phyloP scores from a whole-genome alignment of 2,888 invertebrate genomes.

The Philaethria dido region DNA sequence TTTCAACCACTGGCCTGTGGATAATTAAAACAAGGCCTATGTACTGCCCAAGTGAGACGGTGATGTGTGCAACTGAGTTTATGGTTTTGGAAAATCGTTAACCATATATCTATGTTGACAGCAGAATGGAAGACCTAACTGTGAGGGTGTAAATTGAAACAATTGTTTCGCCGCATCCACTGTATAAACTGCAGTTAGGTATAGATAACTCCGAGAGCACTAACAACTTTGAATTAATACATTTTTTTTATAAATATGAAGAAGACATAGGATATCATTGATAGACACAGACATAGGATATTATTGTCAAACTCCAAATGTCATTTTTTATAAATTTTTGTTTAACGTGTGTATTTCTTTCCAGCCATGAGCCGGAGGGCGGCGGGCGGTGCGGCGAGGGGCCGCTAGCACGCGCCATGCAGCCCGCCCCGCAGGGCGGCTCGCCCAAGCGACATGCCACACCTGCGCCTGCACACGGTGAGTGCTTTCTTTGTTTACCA shows the following conservation, averaged over 20 bases:
- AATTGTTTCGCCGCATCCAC: neutral
- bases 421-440: slow-evolving; percentile 78
- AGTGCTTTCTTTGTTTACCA: slow-evolving; percentile 35
- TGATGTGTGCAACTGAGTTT: slow-evolving; percentile 21
- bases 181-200: neutral
- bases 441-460: slow-evolving; percentile 76
- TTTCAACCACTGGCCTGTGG: slow-evolving; percentile 40
- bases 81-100: slow-evolving; percentile 26
- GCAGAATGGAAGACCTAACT: neutral
- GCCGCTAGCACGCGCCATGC: slow-evolving; percentile 83
- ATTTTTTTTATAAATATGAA: neutral
- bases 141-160: neutral
- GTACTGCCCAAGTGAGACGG: slow-evolving; percentile 32
- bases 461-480: slow-evolving; percentile 63
- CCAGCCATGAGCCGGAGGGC: slow-evolving; percentile 88
- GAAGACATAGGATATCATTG: neutral
- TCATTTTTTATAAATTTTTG: slow-evolving; percentile 6
- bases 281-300: too few species aligned
- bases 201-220: neutral
- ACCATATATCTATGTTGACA: slow-evolving; percentile 25
- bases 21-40: slow-evolving; percentile 43
- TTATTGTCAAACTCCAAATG: too few species aligned
- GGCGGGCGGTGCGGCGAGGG: slow-evolving; percentile 85
- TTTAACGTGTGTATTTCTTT: slow-evolving; percentile 49
- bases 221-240: too few species aligned